Evolutionary conservation across 2,113 vertebrate species (phyloP), one percentile per base, ranked within the genome.

Genomic region (Recurvirostra avosetta): DNA sequence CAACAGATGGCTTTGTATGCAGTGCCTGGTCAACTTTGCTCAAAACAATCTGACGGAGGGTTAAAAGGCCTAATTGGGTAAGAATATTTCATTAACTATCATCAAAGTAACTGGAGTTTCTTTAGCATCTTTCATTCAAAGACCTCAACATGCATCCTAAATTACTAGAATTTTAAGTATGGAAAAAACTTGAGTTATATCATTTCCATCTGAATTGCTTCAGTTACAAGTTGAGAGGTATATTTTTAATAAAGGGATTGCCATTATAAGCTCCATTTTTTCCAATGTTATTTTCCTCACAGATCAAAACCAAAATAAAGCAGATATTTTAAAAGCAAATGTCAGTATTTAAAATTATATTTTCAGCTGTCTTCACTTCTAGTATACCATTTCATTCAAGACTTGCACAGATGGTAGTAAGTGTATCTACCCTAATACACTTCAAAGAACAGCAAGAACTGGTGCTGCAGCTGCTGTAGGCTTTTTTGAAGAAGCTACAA

Each of bases 21-120:
- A 99, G 97, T 7, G 97, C 97, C 92, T 99, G 99, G 97, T 99
- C 99, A 89, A 99, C 98, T 97, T 99, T 99, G 98, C 99, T 99
- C 95, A 99, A 97, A 91, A 99, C 98, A 36, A 99, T 98, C 97
- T 99, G 99, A 61, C 99, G 98, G 59, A 99, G 98, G 61, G 99
- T 99, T 98, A 99, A 98, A 93, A 99, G 96, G 67, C 99, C 99
- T 99, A 95, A 70, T 65, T 67, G 71, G 30, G 67, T 45, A 92
- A 96, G 81, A 95, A 81, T 12, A 93, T 91, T 86, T 73, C 71
- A 86, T 80, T 72, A 89, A 67, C 6, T 23, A 63, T 13, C 29
- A 76, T 63, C 36, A 59, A 88, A 92, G 38, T 14, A 81, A 18
- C 3, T n/a, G 20, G 5, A 76, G 58, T 77, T 94, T 82, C 30